Evolutionary conservation across 2,888 invertebrate species (phyloP).

Genomic region (Euspilapteryx auroguttella): DNA sequence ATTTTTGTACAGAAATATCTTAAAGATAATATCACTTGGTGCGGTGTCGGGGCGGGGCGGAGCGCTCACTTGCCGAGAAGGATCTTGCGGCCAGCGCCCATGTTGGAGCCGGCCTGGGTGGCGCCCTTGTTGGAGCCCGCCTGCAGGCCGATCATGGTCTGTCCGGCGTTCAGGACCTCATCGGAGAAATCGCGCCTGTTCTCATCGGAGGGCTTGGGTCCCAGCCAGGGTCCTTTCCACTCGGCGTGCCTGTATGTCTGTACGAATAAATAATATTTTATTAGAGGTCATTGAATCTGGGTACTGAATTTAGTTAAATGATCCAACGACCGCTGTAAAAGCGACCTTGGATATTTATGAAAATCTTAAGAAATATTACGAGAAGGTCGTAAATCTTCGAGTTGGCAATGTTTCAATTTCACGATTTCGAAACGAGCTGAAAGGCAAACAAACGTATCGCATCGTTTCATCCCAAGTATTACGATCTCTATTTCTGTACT

Average conservation of each 20-base stretch:
- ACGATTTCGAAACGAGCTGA: constrained; percentile 8
- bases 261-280: constrained; percentile 9
- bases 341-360: constrained; percentile 49
- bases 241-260: constrained; percentile 85
- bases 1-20: constrained; percentile 47
- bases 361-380: constrained; percentile 50
- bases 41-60: constrained; percentile 12
- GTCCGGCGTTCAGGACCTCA: constrained; percentile 86
- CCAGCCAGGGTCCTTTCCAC: constrained; percentile 85
- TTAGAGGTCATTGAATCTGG: too few relatives aligned
- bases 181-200: constrained; percentile 94
- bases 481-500: constrained; percentile 14
- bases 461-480: constrained; percentile 20
- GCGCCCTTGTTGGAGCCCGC: constrained; percentile 97
- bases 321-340: constrained; percentile 8
- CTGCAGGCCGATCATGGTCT: constrained; percentile 90
- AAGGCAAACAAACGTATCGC: constrained; percentile 31
- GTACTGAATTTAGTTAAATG: too few relatives aligned
- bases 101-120: constrained; percentile 86
- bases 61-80: constrained; percentile 80
- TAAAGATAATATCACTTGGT: constrained; percentile 53
- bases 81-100: constrained; percentile 90
- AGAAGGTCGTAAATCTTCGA: constrained; percentile 43
- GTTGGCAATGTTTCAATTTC: constrained; percentile 40
- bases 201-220: constrained; percentile 93